Percentiles rank a stretch among this genome's conserved stretches.
Conservation (phyloP, 1,140 invertebrate species). For the Tetramorium parvispinum region DNA sequence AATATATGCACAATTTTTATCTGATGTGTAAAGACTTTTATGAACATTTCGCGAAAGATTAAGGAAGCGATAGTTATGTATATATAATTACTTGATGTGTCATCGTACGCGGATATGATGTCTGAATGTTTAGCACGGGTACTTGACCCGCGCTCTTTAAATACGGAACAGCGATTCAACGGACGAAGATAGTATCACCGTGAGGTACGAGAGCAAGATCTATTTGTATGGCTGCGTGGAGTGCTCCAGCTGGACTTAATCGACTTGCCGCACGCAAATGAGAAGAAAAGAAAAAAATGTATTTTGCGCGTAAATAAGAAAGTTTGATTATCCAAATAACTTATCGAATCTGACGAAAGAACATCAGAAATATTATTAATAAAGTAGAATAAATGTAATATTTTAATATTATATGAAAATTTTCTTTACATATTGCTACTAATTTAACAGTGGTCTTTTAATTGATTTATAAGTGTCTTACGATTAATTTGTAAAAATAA, state of each 20-base stretch:
- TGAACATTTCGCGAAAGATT: not conserved
- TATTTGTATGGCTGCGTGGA: conserved; percentile 50
- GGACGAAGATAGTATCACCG: conserved; percentile 52
- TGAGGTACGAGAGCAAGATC: conserved; percentile 51
- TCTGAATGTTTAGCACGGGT: conserved; percentile 44
- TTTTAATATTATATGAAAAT: not conserved
- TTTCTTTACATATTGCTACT: not conserved
- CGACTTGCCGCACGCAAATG: conserved; percentile 25
- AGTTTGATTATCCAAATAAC: not conserved
- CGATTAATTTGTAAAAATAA: not conserved
- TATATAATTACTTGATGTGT: not conserved
- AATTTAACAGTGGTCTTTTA: not conserved
- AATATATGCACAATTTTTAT: not conserved
- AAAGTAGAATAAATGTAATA: not conserved
- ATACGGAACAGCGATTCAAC: conserved; percentile 54
- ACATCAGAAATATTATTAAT: not conserved
- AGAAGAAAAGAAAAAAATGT: conserved; percentile 11
- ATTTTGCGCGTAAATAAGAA: not conserved
- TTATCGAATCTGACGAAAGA: not conserved
- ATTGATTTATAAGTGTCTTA: not conserved
- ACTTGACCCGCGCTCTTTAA: conserved; percentile 64
- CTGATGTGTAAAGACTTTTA: not conserved
- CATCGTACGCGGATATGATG: conserved; percentile 33
- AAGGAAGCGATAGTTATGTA: not conserved
- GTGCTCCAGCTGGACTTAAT: conserved; percentile 54